Conservation (phyloP, 2,797 vertebrate genomes). For the Xiphorhynchus erythropygius region DNA sequence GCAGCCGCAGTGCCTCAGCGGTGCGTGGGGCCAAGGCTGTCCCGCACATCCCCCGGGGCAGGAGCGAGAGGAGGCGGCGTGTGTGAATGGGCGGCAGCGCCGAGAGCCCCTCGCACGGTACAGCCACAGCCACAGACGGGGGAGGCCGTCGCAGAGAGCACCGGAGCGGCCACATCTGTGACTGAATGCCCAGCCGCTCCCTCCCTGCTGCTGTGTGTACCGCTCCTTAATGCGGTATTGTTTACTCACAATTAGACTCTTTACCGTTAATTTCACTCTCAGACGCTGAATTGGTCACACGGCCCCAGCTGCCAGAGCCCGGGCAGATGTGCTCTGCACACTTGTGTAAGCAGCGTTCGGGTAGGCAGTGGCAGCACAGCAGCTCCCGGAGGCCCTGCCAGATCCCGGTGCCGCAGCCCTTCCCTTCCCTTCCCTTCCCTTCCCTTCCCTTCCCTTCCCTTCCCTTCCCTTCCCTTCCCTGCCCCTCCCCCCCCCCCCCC, state of each 20-base stretch:
- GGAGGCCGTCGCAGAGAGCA: constrained; percentile 43
- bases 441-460: too few relatives aligned
- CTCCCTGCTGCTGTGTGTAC: constrained; percentile 76
- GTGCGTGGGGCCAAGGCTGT: background rate
- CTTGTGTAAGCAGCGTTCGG: background rate
- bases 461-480: too few relatives aligned
- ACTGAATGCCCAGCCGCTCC: background rate
- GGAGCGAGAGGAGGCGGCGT: background rate
- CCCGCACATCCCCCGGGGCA: background rate
- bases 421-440: background rate
- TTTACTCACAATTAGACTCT: constrained; percentile 83
- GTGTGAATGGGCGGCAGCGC: background rate
- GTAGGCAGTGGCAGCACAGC: background rate
- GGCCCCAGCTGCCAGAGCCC: constrained; percentile 71
- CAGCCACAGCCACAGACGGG: constrained; percentile 16
- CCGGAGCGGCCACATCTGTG: constrained; percentile 73
- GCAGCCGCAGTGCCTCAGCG: background rate
- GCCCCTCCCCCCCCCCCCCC: background rate
- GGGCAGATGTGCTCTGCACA: constrained; percentile 73
- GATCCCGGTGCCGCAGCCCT: too few relatives aligned
- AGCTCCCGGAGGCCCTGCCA: background rate
- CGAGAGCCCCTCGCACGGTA: background rate
- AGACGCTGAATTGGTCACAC: constrained; percentile 75
- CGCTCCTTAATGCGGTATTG: constrained; percentile 76
- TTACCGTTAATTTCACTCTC: constrained; percentile 78